Base-by-base conservation (phyloP, 2,113 vertebrate species). In the Phalacrocorax aristotelis region DNA sequence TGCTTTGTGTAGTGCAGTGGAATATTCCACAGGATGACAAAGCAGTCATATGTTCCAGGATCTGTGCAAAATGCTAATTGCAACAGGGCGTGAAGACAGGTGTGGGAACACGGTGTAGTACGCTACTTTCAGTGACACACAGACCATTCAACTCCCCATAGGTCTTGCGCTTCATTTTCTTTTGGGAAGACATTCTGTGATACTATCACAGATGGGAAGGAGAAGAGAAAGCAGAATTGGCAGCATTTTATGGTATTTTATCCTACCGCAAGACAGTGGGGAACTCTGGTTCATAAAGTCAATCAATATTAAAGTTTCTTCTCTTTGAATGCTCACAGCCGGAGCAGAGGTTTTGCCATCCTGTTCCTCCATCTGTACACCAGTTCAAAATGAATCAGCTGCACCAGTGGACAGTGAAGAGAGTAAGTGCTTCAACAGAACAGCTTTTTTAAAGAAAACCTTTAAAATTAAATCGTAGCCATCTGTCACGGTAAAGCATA, bases 21-120 rank as follows among this genome's bases (percentile, higher is more conserved):
- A 96, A 90, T 93, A 95, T 95, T 92, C 75, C 87, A 91, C 42
- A 30, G 93, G 62, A 87, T 82, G 80, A 82, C 64, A 95, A 84
- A 87, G 87, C 64, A 90, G 89, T 25, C 66, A 75, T 91, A 83
- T 82, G 89, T 51, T 87, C 1, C 11, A 94, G 54, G 86, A 44
- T 74, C 84, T 66, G 62, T 70, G 82, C 70, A 78, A 92, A 87
- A 70, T 2, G 3, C 32, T 90, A 25, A 89, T 52, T 89, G 61
- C 74, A 84, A 13, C 30, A 29, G 60, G 79, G 70, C 49, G n/a
- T 2, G 19, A 62, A 78, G 72, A 75, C 48, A 75, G 65, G 77
- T 91, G 40, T 81, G 64, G 91, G 79, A 76, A 46, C 42, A 48
- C 1, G 3, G 62, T 27, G 52, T 46, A 36, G 40, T 7, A 36